Conservation (phyloP, 1,140 invertebrate species). For the Octopus bimaculoides region DNA sequence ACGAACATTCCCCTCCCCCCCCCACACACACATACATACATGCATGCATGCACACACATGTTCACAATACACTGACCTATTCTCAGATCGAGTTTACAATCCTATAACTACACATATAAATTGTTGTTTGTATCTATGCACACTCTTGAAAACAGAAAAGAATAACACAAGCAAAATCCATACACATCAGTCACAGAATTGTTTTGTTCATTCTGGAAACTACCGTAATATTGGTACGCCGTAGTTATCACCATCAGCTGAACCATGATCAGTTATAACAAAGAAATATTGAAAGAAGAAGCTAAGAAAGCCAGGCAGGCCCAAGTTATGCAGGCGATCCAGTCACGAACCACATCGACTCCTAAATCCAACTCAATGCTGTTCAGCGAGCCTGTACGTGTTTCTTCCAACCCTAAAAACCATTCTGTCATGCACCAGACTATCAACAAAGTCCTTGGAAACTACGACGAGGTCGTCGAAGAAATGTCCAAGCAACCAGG, state of each 20-base stretch:
- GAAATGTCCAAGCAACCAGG: neutral
- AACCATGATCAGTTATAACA: neutral
- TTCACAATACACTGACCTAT: neutral
- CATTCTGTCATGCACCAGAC: neutral
- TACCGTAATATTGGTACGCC: neutral
- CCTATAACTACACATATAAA: too few relatives aligned
- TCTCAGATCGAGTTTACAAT: neutral
- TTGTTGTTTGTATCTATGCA: neutral
- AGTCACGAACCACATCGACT: neutral
- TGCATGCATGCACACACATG: neutral
- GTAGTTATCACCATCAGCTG: neutral
- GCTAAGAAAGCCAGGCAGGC: neutral
- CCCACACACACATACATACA: neutral
- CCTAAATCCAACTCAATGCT: neutral
- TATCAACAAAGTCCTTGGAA: neutral
- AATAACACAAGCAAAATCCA: neutral
- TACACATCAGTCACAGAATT: neutral
- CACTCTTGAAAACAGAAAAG: neutral
- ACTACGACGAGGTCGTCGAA: neutral
- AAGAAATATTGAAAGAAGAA: neutral
- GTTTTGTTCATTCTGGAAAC: neutral
- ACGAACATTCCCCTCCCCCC: neutral
- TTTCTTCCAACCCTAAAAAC: neutral
- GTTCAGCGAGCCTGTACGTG: neutral
- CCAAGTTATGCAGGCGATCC: neutral